These are phyloP conservation scores for Holothuria leucospilota DNA, from an alignment of 53 echinoderm and acorn worm species.

Conservation along the genomic window DNA sequence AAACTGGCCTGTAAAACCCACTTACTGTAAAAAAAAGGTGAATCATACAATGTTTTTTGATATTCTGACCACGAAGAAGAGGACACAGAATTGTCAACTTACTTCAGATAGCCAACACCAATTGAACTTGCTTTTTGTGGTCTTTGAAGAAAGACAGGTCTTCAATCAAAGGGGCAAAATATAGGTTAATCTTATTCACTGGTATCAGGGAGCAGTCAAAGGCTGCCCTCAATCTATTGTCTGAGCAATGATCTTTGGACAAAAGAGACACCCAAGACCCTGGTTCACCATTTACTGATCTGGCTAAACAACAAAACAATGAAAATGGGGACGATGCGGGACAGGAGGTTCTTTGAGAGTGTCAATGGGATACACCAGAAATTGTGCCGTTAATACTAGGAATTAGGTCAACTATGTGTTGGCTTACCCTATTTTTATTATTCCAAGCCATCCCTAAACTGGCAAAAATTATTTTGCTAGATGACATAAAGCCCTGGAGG, in stretches of 20 bases:
- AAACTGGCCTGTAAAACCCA: no score
- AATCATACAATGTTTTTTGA: no score
- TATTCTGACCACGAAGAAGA: no score
- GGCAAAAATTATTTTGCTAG: conserved; percentile 45
- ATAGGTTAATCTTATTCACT: conserved; percentile 43
- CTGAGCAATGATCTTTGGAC: conserved; percentile 30
- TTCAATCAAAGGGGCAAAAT: conserved; percentile 10
- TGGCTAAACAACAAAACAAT: not conserved
- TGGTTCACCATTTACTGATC: no score
- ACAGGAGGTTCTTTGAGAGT: not conserved
- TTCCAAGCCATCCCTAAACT: conserved; percentile 33
- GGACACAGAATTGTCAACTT: not conserved
- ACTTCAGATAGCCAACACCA: conserved; percentile 16
- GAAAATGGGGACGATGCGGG: conserved; percentile 17
- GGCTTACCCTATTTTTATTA: conserved; percentile 41
- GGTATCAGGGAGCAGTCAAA: conserved; percentile 31
- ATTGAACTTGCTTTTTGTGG: conserved; percentile 23
- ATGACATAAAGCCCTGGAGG: conserved; percentile 32
- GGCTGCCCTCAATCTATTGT: conserved; percentile 42
- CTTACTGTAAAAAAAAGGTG: no score
- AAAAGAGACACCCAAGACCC: conserved; percentile 10
- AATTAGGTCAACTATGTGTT: conserved; percentile 45
- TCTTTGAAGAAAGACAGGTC: not conserved
- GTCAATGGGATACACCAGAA: not conserved
- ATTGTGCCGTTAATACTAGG: conserved; percentile 24